Conservation (phyloP, 1,140 invertebrate species). For the Palaemon carinicauda region DNA sequence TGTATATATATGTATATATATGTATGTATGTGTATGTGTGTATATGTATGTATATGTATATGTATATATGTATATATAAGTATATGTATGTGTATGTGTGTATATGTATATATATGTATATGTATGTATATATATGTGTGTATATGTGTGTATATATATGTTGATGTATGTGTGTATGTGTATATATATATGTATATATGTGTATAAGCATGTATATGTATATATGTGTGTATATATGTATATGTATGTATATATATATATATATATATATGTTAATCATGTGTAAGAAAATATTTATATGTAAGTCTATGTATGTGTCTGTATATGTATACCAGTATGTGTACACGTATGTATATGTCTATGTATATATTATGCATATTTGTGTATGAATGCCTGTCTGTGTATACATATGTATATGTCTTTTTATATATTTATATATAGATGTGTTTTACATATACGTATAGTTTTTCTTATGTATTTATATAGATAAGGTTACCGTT, state of each 20-base stretch:
- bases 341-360: no score
- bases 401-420: no score
- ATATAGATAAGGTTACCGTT: no score
- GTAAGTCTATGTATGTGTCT: background rate
- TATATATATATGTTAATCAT: background rate
- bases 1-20: constrained; percentile 9
- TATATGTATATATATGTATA: background rate
- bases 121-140: background rate
- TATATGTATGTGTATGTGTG: background rate
- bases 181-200: background rate
- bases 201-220: background rate
- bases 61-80: background rate
- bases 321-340: no score
- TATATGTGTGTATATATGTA: background rate
- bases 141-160: background rate
- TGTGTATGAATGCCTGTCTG: no score
- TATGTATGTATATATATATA: background rate
- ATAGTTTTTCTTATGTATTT: no score
- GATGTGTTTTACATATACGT: no score
- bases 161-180: background rate
- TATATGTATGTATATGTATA: no score
- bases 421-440: no score
- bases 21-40: background rate
- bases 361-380: no score
- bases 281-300: no score